Conservation (phyloP, 2,888 invertebrate genomes). For the Latrodectus elegans region DNA sequence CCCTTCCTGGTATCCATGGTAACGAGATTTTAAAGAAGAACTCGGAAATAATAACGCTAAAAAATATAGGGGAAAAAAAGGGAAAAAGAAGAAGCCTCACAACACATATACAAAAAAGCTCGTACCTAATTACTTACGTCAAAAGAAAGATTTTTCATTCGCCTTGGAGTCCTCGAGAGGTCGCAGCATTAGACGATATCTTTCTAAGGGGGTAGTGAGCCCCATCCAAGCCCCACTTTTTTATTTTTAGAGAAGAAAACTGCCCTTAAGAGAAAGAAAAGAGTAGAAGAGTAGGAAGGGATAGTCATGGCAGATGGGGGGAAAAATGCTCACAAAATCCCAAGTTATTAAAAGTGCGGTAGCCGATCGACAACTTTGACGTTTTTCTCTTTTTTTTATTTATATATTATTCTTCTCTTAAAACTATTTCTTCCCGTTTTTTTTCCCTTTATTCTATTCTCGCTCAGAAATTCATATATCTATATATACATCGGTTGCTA, state of each 20-base stretch:
- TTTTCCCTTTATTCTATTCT: conserved; percentile 6
- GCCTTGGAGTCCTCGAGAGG: conserved; percentile 57
- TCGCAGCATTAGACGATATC: conserved; percentile 54
- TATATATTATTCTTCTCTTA: conserved; percentile 4
- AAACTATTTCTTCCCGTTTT: not conserved
- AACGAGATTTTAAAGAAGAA: conserved; percentile 55
- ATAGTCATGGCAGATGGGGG: not conserved
- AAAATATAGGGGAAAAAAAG: conserved; percentile 21
- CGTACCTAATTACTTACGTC: conserved; percentile 67
- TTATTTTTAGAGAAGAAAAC: conserved; percentile 38
- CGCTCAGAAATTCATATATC: conserved; percentile 53
- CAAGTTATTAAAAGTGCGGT: conserved; percentile 68
- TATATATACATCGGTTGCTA: conserved; percentile 58
- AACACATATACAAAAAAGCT: conserved; percentile 28
- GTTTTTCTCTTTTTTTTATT: conserved; percentile 42
- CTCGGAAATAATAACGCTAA: conserved; percentile 47
- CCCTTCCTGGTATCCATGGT: conserved; percentile 46
- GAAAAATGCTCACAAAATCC: conserved; percentile 46
- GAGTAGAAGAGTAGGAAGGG: not conserved
- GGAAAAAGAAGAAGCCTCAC: conserved; percentile 15
- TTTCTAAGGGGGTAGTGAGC: not conserved
- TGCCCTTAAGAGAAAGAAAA: conserved; percentile 35
- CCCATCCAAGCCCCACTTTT: not conserved
- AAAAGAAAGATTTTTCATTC: conserved; percentile 68
- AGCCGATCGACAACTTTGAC: conserved; percentile 64